phyloP scores from a whole-genome alignment of 2,113 vertebrate genomes.

The Alethe castanea region DNA sequence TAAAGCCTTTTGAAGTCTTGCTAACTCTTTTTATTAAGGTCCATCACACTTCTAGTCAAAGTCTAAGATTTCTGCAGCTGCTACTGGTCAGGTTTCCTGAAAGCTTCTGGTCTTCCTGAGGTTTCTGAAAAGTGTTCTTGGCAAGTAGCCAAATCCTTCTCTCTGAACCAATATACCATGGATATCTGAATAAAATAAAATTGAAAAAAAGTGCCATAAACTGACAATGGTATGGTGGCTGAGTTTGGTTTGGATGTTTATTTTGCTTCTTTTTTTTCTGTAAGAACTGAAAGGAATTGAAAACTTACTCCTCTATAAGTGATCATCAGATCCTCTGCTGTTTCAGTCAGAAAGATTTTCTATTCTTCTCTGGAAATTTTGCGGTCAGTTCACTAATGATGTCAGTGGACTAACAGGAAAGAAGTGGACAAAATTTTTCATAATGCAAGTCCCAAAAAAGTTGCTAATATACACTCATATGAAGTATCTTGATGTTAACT shows the following conservation, averaged over 20 bases:
- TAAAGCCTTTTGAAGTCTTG: not conserved
- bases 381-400: not conserved
- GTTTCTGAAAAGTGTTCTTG: not conserved
- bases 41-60: not conserved
- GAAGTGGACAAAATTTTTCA: not conserved
- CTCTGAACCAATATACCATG: not conserved
- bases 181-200: not conserved
- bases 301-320: not conserved
- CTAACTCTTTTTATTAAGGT: not conserved
- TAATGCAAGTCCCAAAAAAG: not conserved
- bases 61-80: not conserved
- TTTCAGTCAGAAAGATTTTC: not conserved
- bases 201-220: not conserved
- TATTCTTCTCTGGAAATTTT: not conserved
- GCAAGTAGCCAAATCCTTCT: not conserved
- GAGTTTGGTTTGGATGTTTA: fast-evolving
- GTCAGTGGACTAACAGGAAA: not conserved
- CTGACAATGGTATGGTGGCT: not conserved
- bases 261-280: not conserved
- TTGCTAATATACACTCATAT: not conserved
- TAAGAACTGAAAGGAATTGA: not conserved
- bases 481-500: not conserved
- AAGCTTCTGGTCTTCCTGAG: not conserved
- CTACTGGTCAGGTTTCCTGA: not conserved
- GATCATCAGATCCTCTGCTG: not conserved